Conservation (phyloP, 2,797 vertebrate species). For the Rousettus madagascariensis region DNA sequence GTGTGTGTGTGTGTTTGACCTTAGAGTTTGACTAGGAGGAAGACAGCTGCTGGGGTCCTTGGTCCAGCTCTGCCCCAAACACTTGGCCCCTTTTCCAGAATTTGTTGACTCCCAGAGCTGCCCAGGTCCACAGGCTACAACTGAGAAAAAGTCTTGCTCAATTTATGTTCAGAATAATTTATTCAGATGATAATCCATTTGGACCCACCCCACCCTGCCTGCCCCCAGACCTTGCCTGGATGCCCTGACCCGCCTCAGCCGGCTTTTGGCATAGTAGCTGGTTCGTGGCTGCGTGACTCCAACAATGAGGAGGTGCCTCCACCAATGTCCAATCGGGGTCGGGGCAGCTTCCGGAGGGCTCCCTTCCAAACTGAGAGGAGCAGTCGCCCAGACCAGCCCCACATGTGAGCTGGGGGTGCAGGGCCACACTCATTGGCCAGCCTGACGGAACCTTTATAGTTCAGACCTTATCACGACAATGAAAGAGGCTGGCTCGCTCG, state of each 20-base stretch:
- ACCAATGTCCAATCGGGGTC: not conserved
- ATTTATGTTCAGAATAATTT: not conserved
- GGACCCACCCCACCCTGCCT: too few relatives aligned
- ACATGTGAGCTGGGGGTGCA: not conserved
- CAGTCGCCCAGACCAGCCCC: not conserved
- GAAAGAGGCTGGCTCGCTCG: accelerated
- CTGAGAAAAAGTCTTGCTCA: not conserved
- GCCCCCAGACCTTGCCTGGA: not conserved
- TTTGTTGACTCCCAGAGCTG: not conserved
- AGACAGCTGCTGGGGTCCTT: not conserved
- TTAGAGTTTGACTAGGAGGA: not conserved
- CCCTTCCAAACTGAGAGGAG: not conserved
- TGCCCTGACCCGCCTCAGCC: not conserved
- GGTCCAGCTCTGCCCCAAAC: not conserved
- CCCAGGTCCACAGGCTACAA: not conserved
- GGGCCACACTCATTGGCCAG: not conserved
- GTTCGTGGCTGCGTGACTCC: not conserved
- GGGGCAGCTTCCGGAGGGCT: not conserved
- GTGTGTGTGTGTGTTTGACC: not conserved
- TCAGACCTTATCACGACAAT: not conserved
- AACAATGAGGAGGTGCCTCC: not conserved
- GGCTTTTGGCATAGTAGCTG: not conserved
- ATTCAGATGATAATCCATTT: not conserved
- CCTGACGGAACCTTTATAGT: not conserved
- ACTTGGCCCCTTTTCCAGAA: not conserved